Evolutionary conservation across 2,797 vertebrate species (phyloP).

Genomic region (Urocyon cinereoargenteus): DNA sequence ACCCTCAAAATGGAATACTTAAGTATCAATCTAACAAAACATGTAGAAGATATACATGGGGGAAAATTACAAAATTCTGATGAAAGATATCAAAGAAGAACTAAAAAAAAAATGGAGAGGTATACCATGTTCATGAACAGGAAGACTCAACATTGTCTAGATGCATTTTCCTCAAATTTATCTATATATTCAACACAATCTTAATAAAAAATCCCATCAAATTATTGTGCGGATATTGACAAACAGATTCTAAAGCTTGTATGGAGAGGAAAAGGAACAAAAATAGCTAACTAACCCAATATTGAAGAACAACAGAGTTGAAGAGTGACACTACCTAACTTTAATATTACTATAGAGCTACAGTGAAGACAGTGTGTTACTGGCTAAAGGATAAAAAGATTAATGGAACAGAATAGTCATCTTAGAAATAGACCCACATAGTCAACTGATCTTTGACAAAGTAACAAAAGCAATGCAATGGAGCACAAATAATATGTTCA

Average conservation of each 20-base stretch:
- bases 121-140: not conserved
- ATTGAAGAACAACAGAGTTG: not conserved
- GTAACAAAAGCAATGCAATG: not conserved
- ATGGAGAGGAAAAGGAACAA: not conserved
- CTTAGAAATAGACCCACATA: not conserved
- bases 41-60: too few species aligned
- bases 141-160: not conserved
- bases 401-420: not conserved
- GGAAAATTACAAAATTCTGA: too few species aligned
- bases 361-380: not conserved
- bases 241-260: not conserved
- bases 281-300: not conserved
- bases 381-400: not conserved
- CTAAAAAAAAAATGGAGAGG: not conserved
- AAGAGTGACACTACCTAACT: not conserved
- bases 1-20: too few species aligned
- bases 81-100: not conserved
- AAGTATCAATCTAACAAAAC: too few species aligned
- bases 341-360: not conserved
- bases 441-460: not conserved
- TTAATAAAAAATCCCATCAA: not conserved
- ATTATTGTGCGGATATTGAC: not conserved
- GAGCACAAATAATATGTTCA: not conserved
- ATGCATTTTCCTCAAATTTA: not conserved
- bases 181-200: not conserved